Base-by-base conservation (phyloP, 23 tunicate genomes). In the Diplosoma virens region DNA sequence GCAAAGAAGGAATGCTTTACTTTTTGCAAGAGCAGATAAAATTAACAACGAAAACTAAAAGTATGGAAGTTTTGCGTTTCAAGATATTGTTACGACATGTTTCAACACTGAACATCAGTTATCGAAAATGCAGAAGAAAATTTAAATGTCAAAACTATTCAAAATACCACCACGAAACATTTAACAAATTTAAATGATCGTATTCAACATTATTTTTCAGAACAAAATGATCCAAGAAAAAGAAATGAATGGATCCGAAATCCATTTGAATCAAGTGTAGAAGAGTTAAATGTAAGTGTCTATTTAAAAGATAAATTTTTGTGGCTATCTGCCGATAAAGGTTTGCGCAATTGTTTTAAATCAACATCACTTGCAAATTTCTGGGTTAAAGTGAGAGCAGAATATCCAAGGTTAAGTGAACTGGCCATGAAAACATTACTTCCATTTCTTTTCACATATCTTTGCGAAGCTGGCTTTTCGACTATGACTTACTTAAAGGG, bases 1-100 rank as follows among this genome's bases (percentile, higher is more conserved):
- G n/a, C n/a, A n/a, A n/a, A n/a, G 64, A 56, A 56, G 25, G 25
- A 56, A 56, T 56, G 64, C 64, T 56, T 56, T 23, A 56, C 21
- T 9, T 56, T 56, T 56, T 56, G 64, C 64, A 56, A 56, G 14
- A 56, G 64, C 64, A 56, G 64, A 56, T 56, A 56, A 56, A 56
- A 56, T 56, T 56, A 23, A 56, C 22, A 56, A 56, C 64, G 64
- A 56, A 56, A 56, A 21, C 64, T 56, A 21, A 56, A 56, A 56
- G 64, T 23, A n/a, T 56, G 22, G 64, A 56, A 56, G 64, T 16
- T 56, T 56, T n/a, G 64, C 22, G 22, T n/a, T n/a, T n/a, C n/a
- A n/a, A n/a, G n/a, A n/a, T n/a, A n/a, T n/a, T n/a, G n/a, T n/a
- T n/a, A n/a, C n/a, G 52, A 45, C 52, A 45, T 45, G 52, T 45